phyloP scores from a whole-genome alignment of 2,888 invertebrate genomes.

The Zaprionus bogoriensis region DNA sequence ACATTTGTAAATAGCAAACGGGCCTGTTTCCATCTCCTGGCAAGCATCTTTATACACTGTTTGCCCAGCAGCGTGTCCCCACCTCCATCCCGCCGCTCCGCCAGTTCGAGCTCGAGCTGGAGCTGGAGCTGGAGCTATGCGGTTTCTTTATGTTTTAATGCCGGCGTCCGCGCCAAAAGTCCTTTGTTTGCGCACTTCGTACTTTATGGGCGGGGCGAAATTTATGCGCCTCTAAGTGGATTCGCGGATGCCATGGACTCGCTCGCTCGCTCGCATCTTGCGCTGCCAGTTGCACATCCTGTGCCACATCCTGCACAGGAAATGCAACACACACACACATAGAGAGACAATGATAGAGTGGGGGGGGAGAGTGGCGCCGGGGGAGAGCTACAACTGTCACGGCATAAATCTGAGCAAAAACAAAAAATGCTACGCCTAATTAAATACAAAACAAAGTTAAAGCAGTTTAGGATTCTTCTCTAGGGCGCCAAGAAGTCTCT shows the following conservation, averaged over 20 bases:
- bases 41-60: slow-evolving; percentile 65
- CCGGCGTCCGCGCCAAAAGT: slow-evolving; percentile 57
- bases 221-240: slow-evolving; percentile 74
- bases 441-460: slow-evolving; percentile 57
- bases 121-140: slow-evolving; percentile 54
- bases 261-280: slow-evolving; percentile 33
- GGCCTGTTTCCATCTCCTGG: slow-evolving; percentile 44
- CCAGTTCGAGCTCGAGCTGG: slow-evolving; percentile 6
- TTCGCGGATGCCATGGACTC: too few species aligned
- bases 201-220: slow-evolving; percentile 63
- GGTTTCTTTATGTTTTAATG: slow-evolving; percentile 59
- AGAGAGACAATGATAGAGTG: too few species aligned
- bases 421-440: slow-evolving; percentile 46
- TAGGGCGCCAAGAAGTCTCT: slow-evolving; percentile 5
- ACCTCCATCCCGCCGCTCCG: not conserved
- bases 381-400: slow-evolving; percentile 12
- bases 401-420: slow-evolving; percentile 44
- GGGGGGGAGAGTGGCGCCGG: not conserved
- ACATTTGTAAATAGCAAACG: slow-evolving; percentile 68
- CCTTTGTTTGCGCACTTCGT: slow-evolving; percentile 71
- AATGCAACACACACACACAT: slow-evolving; percentile 57
- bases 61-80: slow-evolving; percentile 17
- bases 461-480: slow-evolving; percentile 15
- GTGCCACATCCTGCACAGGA: slow-evolving; percentile 28
- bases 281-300: slow-evolving; percentile 34